Evolutionary conservation across 2,888 invertebrate genomes (phyloP).

Genomic region (Troides oblongomaculatus): DNA sequence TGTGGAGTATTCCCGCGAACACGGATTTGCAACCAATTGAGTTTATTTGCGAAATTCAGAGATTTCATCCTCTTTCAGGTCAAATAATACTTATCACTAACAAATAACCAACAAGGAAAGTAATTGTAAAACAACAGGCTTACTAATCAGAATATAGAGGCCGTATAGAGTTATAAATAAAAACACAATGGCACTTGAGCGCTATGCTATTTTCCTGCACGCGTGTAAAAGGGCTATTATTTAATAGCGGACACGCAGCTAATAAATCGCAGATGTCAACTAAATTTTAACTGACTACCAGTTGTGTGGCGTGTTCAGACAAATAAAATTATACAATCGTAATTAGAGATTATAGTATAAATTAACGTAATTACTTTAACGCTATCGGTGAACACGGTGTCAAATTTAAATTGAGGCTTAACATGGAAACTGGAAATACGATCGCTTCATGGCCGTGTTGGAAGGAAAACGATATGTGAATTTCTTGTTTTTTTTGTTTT

Average conservation of each 20-base stretch:
- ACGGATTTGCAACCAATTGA: too few species aligned
- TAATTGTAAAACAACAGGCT: slow-evolving; percentile 1
- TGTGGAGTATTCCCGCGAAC: too few species aligned
- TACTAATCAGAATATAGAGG: background rate
- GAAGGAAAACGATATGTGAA: too few species aligned
- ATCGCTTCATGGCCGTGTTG: background rate
- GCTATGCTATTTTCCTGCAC: slow-evolving; percentile 15
- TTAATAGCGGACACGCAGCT: slow-evolving; percentile 21
- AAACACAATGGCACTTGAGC: slow-evolving; percentile 10
- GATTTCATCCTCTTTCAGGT: too few species aligned
- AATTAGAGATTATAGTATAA: slow-evolving; percentile 17
- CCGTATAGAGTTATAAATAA: slow-evolving; percentile 14
- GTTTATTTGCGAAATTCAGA: too few species aligned
- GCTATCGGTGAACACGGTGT: slow-evolving; percentile 23
- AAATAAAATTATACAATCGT: slow-evolving; percentile 20
- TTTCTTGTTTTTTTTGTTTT: too few species aligned
- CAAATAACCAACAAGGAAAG: background rate
- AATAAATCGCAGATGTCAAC: slow-evolving; percentile 24
- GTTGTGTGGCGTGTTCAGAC: slow-evolving; percentile 16
- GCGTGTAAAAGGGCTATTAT: slow-evolving; percentile 25
- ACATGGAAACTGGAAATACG: slow-evolving; percentile 1
- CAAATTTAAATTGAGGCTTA: slow-evolving; percentile 12
- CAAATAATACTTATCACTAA: background rate
- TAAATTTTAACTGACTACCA: slow-evolving; percentile 20
- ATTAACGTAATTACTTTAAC: slow-evolving; percentile 24